Base-by-base conservation (phyloP, 2,797 vertebrate genomes). In the Pelodytes ibericus region DNA sequence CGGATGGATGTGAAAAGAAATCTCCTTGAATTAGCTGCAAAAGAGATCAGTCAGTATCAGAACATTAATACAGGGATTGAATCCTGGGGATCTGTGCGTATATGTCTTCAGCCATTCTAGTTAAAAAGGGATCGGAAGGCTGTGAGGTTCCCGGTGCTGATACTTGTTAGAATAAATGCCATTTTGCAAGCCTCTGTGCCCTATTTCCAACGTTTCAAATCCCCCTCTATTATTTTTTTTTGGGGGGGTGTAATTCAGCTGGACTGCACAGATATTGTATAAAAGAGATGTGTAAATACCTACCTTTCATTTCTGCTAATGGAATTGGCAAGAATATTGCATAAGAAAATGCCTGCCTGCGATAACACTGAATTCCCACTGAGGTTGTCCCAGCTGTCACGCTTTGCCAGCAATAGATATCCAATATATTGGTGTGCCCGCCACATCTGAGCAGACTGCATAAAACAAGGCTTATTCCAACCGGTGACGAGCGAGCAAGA, bases 51-150 rank as follows among this genome's bases (percentile, higher is more conserved):
- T 73, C 70, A 67, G 63, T 69, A 57, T 73, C 57, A 61, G 64
- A 69, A 74, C 77, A 79, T 72, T 67, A 72, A 68, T 74, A 69
- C 31, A 57, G 26, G 68, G 63, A 72, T 78, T 79, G 71, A 73
- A 73, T 73, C 47, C 63, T 58, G 47, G 57, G 29, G 30, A 72
- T 25, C 20, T 30, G 29, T 33, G 56, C n/a, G 47, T 26, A 16
- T 58, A 53, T 76, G 70, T 56, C 66, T 63, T 44, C 20, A 60
- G 53, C 39, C 8, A 27, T 30, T 47, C 47, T 66, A 49, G 39
- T 61, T 79, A 67, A 72, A 72, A 76, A 33, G 15, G 59, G 59
- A 57, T 62, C 58, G 30, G 31, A 3, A 25, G 49, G n/a, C 74
- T 58, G 67, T 59, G 61, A 63, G 66, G 18, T 58, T 71, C 67